Base-by-base conservation (phyloP, 2,113 vertebrate species). In the Microcebus tavaratra region DNA sequence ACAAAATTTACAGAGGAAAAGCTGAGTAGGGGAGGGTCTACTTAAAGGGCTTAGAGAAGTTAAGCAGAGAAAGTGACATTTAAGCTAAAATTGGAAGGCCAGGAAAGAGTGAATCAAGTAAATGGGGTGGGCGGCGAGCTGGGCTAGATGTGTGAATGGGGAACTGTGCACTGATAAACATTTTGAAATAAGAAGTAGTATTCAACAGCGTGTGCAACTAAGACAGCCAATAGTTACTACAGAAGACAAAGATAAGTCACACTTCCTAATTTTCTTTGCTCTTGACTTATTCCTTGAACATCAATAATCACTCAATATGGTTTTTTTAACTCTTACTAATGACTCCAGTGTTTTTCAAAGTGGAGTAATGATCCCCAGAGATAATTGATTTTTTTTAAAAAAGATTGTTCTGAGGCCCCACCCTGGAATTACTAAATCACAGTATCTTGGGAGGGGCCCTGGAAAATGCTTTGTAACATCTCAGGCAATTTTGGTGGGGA, bases 291-390 rank as follows among this genome's bases (percentile, higher is more conserved):
- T 63, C n/a, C 72, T 29, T 76, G 23, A 42, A 3, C 6, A 75
- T 89, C 34, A 80, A 11, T 83, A 78, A 88, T 57, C 72, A 53
- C 23, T 85, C 12, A 15, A 25, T n/a, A 80, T 31, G 23, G 42
- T 48, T 53, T 92, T 57, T 57, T 68, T 59, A 92, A 75, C 9
- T 91, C 53, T 88, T 91, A 36, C 13, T 73, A 39, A 23, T 36
- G n/a, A 91, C n/a, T 65, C 17, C 34, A 31, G 61, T 70, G 31
- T 89, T 75, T 96, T 96, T 45, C 14, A 50, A 83, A 73, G 31
- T 79, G 57, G 27, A 67, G 34, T 53, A 63, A 81, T 34, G 57
- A 86, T 25, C 45, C 11, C 15, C 42, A 87, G 21, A 63, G 57
- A 78, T 6, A 82, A 53, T 5, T 23, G 10, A 1, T 48, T 55